Conservation (phyloP, 2,888 invertebrate genomes). For the Tipula unca region DNA sequence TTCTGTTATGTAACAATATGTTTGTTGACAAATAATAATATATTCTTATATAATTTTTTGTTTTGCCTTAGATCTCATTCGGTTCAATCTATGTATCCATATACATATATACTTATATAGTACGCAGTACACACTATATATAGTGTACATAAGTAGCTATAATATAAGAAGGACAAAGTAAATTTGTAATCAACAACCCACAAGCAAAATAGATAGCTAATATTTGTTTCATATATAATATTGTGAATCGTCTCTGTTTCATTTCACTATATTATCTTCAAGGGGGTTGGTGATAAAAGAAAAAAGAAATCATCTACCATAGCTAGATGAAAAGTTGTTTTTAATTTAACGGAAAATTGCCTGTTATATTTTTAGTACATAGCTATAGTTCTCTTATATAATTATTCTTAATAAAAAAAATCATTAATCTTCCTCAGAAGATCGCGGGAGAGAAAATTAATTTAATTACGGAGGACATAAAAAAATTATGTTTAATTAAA, state of each 20-base stretch:
- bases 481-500: conserved; percentile 1
- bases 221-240: neutral
- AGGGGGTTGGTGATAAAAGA: neutral
- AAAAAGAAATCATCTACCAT: neutral
- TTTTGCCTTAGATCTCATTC: neutral
- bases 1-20: neutral
- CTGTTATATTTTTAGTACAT: neutral
- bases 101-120: too few species aligned
- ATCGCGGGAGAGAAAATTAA: neutral
- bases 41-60: neutral
- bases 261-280: neutral
- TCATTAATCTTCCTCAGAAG: neutral
- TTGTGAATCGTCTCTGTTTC: neutral
- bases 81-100: neutral
- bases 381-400: neutral
- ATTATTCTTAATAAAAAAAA: neutral
- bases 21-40: neutral
- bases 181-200: neutral
- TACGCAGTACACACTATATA: too few species aligned
- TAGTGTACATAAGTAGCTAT: neutral
- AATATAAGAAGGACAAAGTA: neutral
- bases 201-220: neutral
- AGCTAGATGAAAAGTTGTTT: neutral
- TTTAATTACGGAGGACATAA: neutral
- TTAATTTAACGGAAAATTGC: neutral